Evolutionary conservation across 2,888 invertebrate species (phyloP).

Genomic region (Caenorhabditis sp.): DNA sequence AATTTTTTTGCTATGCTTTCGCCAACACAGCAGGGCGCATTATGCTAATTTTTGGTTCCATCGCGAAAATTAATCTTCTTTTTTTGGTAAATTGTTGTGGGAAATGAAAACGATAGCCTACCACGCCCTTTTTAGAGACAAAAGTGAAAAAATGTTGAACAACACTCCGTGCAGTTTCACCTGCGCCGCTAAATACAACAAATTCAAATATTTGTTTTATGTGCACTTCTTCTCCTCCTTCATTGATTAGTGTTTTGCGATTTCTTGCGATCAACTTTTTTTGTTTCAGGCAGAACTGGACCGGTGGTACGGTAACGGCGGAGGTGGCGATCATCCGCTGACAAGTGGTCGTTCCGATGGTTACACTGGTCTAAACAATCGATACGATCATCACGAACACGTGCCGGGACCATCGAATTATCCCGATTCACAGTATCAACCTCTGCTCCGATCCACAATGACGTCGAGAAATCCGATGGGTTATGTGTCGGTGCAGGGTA

Average conservation of each 20-base stretch:
- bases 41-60: too few species aligned
- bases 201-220: neutral
- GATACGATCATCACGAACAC: slow-evolving; percentile 15
- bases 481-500: slow-evolving; percentile 15
- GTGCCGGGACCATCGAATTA: slow-evolving; percentile 42
- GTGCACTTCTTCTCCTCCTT: neutral
- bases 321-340: too few species aligned
- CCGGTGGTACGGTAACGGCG: slow-evolving; percentile 25
- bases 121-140: neutral
- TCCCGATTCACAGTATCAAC: slow-evolving; percentile 11
- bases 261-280: neutral
- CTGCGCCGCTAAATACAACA: neutral
- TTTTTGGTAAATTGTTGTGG: neutral
- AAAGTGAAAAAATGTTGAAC: neutral
- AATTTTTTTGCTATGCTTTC: too few species aligned
- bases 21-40: too few species aligned
- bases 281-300: slow-evolving; percentile 17
- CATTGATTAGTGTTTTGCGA: slow-evolving; percentile 5
- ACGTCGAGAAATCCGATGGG: slow-evolving; percentile 15
- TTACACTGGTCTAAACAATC: slow-evolving; percentile 12
- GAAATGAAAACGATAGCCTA: neutral
- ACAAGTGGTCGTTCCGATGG: slow-evolving; percentile 8
- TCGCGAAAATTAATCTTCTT: neutral
- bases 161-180: neutral
- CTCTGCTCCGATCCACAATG: neutral